These are phyloP conservation scores for Spermophilus dauricus DNA, from an alignment of 2,113 vertebrate species.

Conservation along the genomic window DNA sequence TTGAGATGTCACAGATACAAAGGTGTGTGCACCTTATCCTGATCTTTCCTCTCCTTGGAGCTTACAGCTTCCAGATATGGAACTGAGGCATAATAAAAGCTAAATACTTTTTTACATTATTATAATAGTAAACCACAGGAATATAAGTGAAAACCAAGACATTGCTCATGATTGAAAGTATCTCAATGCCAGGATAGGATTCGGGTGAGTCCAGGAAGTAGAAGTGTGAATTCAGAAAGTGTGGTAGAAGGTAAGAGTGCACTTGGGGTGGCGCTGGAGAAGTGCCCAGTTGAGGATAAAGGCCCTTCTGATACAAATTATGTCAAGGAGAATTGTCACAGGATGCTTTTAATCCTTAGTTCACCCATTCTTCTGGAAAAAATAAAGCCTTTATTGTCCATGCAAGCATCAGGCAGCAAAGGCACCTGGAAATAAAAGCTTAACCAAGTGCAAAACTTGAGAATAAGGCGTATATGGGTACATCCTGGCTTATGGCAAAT, in stretches of 20 bases:
- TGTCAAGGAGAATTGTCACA: neutral
- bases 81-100: neutral
- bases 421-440: neutral
- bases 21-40: neutral
- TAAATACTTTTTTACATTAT: neutral
- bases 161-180: neutral
- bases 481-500: neutral
- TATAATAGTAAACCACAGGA: neutral
- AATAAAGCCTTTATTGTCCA: neutral
- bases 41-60: neutral
- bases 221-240: neutral
- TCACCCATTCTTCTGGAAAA: neutral
- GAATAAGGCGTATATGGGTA: neutral
- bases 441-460: neutral
- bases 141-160: neutral
- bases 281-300: neutral
- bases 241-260: neutral
- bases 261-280: neutral
- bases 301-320: neutral
- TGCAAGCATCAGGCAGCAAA: neutral
- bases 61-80: neutral
- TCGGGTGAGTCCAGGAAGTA: neutral
- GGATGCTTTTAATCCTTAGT: neutral
- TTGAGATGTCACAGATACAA: neutral
- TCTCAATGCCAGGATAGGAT: neutral